Conservation (phyloP, 92 coral and sea anemone species). For the Siderastrea radians region DNA sequence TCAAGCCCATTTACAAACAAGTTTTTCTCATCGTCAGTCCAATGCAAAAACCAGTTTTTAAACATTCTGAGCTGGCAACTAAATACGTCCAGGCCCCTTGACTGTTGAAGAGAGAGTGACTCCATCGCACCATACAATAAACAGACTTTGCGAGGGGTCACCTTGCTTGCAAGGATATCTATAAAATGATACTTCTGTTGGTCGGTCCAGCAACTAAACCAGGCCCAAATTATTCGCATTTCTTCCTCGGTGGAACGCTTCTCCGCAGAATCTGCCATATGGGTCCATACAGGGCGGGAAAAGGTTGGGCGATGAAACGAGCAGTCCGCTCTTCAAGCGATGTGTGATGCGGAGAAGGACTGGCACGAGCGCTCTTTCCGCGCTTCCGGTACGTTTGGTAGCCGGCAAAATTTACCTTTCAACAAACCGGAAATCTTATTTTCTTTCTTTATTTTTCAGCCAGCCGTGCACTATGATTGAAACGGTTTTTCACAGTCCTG, state of each 20-base stretch:
- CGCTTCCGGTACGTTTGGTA: too few species aligned
- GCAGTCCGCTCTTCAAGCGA: too few species aligned
- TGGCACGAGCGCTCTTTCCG: too few species aligned
- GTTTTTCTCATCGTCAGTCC: constrained; percentile 66
- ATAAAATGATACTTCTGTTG: constrained; percentile 53
- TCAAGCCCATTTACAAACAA: constrained; percentile 63
- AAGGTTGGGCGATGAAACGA: too few species aligned
- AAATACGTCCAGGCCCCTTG: constrained; percentile 50
- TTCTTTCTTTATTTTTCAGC: too few species aligned
- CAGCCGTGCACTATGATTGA: too few species aligned
- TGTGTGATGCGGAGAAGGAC: too few species aligned
- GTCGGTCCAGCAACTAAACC: constrained; percentile 71
- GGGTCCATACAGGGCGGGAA: too few species aligned
- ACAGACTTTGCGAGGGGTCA: constrained; percentile 53
- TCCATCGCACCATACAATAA: constrained; percentile 64
- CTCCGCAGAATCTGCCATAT: constrained; percentile 1
- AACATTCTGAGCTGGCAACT: constrained; percentile 72
- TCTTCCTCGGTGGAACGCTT: constrained; percentile 29
- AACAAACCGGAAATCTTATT: too few species aligned
- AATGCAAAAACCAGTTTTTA: constrained; percentile 61
- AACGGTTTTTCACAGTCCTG: too few species aligned
- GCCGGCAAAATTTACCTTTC: too few species aligned
- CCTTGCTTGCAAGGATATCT: constrained; percentile 58
- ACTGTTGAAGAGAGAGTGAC: constrained; percentile 32
- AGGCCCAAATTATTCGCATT: constrained; percentile 55